Evolutionary conservation across 2,797 vertebrate genomes (phyloP), one percentile per base, ranked within the genome.

Genomic region (Otolemur crassicaudatus): DNA sequence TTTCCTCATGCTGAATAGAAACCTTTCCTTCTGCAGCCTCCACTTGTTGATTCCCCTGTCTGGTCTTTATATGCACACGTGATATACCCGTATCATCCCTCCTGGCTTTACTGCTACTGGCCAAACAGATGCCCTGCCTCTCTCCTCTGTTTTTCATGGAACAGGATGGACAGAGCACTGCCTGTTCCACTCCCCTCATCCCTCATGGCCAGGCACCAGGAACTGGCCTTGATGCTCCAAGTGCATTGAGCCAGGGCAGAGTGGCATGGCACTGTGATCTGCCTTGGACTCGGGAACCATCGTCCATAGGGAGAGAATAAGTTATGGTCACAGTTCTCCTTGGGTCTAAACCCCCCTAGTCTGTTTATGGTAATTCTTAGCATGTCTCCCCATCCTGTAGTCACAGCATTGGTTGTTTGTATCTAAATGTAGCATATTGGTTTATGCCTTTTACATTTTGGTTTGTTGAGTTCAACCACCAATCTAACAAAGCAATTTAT

Each of bases 391-490:
- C 6, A 17, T 31, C 16, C 72, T 19, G 1, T 17, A 23, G 60
- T 63, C 69, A 69, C 29, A 1, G 3, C 31, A 37, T 17, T 5
- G 40, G 23, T 16, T 5, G 4, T 27, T 31, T 58, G 23, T 4
- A 34, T 46, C 19, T 14, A 22, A 69, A 53, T 2, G 40, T 13
- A n/a, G 84, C 1, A n/a, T 34, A 34, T n/a, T 40, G n/a, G 73
- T n/a, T 37, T n/a, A n/a, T 40, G 5, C 37, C 19, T 82, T 77
- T 60, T 31, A 82, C 19, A 23, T 40, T 31, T 16, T 49, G 56
- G 16, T 37, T 29, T 91, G 90, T 53, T 63, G 81, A 77, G 69
- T 86, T 23, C 29, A 63, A 76, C 61, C 75, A n/a, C 75, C 65
- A 23, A 25, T 75, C 58, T 61, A 49, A 80, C 31, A 29, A 10